These are phyloP conservation scores for Hycleus cichorii DNA, from an alignment of 1,140 invertebrate species.

Conservation along the genomic window DNA sequence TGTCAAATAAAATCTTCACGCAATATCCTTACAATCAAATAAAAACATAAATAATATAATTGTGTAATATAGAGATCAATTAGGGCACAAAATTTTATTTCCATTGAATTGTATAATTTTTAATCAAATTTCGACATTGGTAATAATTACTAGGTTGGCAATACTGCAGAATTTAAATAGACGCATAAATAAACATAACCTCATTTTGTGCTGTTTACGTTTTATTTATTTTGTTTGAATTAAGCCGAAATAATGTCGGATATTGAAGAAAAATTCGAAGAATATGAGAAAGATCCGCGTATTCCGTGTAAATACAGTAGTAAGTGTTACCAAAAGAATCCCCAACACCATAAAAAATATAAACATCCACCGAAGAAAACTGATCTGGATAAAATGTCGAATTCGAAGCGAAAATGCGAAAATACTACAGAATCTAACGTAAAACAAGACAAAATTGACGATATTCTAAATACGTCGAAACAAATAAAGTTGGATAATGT, in stretches of 20 bases:
- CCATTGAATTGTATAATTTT: too few relatives aligned
- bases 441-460: background rate
- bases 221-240: too few relatives aligned
- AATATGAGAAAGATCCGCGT: slow-evolving; percentile 41
- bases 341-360: slow-evolving; percentile 64
- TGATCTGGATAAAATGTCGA: slow-evolving; percentile 26
- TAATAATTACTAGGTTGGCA: too few relatives aligned
- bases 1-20: too few relatives aligned
- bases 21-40: too few relatives aligned
- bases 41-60: too few relatives aligned
- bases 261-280: slow-evolving; percentile 2
- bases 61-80: too few relatives aligned
- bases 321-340: slow-evolving; percentile 81
- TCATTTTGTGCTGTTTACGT: too few relatives aligned
- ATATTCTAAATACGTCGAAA: background rate
- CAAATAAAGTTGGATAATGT: slow-evolving; percentile 1
- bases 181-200: too few relatives aligned
- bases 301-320: slow-evolving; percentile 66
- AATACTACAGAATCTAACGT: slow-evolving; percentile 17
- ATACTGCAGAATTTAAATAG: too few relatives aligned
- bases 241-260: background rate
- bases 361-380: slow-evolving; percentile 59
- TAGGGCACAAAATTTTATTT: too few relatives aligned
- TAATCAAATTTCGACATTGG: too few relatives aligned
- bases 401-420: slow-evolving; percentile 21